phyloP scores from a whole-genome alignment of 2,797 vertebrate species.

The Lemur catta region DNA sequence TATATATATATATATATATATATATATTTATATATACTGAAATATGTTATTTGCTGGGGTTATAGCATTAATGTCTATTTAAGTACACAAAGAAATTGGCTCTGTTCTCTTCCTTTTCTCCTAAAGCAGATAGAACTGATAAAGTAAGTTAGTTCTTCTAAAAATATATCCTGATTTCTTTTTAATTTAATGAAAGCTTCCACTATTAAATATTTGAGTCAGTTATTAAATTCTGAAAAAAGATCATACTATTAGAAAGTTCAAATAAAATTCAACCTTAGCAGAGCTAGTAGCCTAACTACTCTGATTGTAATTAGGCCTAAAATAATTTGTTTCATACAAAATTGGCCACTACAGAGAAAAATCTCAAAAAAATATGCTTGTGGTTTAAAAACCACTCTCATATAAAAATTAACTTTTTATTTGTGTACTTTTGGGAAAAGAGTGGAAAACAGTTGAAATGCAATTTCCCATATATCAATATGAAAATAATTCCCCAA shows the following conservation, averaged over 20 bases:
- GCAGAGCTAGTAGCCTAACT: conserved; percentile 44
- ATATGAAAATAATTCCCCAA: conserved; percentile 56
- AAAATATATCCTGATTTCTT: conserved; percentile 71
- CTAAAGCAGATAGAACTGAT: conserved; percentile 68
- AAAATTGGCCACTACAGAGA: conserved; percentile 54
- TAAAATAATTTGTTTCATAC: conserved; percentile 66
- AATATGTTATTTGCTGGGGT: conserved; percentile 58
- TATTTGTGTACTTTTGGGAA: conserved; percentile 33
- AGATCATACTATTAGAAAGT: conserved; percentile 69
- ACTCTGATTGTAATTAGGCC: conserved; percentile 60
- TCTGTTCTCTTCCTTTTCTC: conserved; percentile 47
- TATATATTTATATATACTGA: background rate
- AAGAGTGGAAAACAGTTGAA: conserved; percentile 41
- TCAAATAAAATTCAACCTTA: conserved; percentile 72
- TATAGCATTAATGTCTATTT: conserved; percentile 60
- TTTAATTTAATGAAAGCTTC: conserved; percentile 75
- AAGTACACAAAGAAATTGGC: conserved; percentile 50
- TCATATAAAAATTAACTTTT: conserved; percentile 63
- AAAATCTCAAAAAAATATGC: conserved; percentile 4
- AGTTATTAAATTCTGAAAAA: conserved; percentile 77
- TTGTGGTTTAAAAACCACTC: conserved; percentile 52
- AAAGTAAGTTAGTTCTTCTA: conserved; percentile 69
- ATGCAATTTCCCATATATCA: conserved; percentile 46
- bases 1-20: background rate
- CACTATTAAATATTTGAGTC: conserved; percentile 78